Conservation (phyloP, 2,888 invertebrate species). For the Morpho helenor region DNA sequence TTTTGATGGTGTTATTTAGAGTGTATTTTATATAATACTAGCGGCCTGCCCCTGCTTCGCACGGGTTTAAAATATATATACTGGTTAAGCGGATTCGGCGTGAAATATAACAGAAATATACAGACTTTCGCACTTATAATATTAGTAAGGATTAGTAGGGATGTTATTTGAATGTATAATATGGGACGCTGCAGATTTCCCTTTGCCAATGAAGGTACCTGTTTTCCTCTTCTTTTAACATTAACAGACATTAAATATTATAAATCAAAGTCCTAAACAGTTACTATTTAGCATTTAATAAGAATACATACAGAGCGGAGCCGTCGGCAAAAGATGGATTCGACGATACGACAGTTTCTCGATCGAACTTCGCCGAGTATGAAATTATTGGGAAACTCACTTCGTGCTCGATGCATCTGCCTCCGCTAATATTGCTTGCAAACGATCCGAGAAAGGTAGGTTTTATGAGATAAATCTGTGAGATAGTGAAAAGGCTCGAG, state of each 20-base stretch:
- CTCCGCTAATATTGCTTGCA: conserved; percentile 55
- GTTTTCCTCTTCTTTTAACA: too few relatives aligned
- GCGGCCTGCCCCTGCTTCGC: too few relatives aligned
- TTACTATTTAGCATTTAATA: conserved; percentile 72
- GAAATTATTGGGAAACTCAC: conserved; percentile 74
- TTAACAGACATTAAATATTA: not conserved
- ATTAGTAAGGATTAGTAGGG: too few relatives aligned
- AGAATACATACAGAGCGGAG: conserved; percentile 60
- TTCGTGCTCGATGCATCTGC: conserved; percentile 74
- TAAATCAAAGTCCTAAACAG: conserved; percentile 46
- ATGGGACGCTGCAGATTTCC: too few relatives aligned
- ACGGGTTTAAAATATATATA: too few relatives aligned
- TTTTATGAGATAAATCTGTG: conserved; percentile 64
- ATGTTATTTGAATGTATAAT: too few relatives aligned
- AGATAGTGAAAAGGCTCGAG: conserved; percentile 47
- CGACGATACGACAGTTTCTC: conserved; percentile 51
- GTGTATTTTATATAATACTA: too few relatives aligned
- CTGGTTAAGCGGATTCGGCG: too few relatives aligned
- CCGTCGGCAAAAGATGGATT: conserved; percentile 66
- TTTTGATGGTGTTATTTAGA: too few relatives aligned
- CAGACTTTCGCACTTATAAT: too few relatives aligned
- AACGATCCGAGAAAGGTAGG: conserved; percentile 61
- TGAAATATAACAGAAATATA: too few relatives aligned
- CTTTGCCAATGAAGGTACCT: too few relatives aligned
- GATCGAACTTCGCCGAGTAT: conserved; percentile 62